Evolutionary conservation across 92 coral and sea anemone species (phyloP).

Genomic region (Epizoanthus stellaris): DNA sequence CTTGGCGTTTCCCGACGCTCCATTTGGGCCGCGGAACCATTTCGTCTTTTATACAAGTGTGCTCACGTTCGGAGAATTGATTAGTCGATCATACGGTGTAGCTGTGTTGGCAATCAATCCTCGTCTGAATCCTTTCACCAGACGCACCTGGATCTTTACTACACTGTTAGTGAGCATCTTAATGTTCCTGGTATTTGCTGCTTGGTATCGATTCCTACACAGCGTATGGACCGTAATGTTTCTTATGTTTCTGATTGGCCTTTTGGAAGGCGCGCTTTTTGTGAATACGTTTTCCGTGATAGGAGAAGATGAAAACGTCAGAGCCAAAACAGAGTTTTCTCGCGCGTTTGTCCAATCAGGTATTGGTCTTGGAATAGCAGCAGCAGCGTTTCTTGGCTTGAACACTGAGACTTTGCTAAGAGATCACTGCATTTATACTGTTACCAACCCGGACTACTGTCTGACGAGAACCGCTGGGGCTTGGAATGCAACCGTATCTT

Average conservation of each 20-base stretch:
- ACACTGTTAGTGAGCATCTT: not conserved
- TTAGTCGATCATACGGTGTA: constrained; percentile 1
- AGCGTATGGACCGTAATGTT: not conserved
- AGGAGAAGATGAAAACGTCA: not conserved
- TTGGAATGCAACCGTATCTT: not conserved
- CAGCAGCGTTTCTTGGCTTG: not conserved
- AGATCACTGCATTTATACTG: not conserved
- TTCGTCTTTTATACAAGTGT: not conserved
- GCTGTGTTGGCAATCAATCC: not conserved
- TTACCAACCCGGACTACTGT: not conserved
- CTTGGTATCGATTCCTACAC: not conserved
- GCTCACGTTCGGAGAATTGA: not conserved
- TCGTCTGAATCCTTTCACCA: not conserved
- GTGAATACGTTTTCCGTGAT: not conserved
- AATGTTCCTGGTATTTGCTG: not conserved
- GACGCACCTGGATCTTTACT: not conserved
- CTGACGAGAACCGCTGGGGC: not conserved
- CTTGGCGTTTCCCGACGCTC: not conserved
- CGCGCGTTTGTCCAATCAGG: not conserved
- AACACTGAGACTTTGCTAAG: not conserved
- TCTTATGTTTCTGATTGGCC: not conserved
- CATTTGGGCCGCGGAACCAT: not conserved
- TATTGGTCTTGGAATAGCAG: not conserved
- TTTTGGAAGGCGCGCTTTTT: not conserved
- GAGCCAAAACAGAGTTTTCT: not conserved